Conservation (phyloP, 2,888 invertebrate genomes). For the Vanessa cardui region DNA sequence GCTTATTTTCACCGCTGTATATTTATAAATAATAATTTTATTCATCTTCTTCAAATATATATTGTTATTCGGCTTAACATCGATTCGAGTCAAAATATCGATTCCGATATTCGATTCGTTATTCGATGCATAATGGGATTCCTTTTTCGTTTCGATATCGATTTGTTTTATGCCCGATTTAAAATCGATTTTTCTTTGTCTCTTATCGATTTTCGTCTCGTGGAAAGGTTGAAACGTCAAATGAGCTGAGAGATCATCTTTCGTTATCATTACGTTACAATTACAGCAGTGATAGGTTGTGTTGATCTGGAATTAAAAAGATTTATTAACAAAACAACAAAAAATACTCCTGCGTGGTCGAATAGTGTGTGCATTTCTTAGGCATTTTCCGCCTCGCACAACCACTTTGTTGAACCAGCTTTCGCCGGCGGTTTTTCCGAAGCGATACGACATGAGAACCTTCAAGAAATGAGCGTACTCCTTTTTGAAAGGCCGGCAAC, state of each 20-base stretch:
- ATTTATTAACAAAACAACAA: no score
- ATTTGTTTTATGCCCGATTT: conserved; percentile 36
- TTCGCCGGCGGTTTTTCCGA: no score
- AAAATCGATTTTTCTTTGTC: conserved; percentile 26
- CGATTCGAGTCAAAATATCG: conserved; percentile 26
- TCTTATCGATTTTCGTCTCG: conserved; percentile 17
- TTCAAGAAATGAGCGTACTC: no score
- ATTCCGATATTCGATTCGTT: conserved; percentile 37
- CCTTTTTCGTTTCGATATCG: conserved; percentile 33
- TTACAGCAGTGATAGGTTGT: conserved; percentile 50
- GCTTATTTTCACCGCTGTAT: conserved; percentile 38
- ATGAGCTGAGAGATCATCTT: conserved; percentile 40
- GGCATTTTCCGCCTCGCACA: no score
- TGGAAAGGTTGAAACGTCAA: conserved; percentile 43
- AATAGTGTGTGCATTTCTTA: no score
- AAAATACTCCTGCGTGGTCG: no score
- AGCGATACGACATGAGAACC: no score
- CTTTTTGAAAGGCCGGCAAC: no score
- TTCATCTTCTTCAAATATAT: conserved; percentile 29
- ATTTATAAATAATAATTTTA: conserved; percentile 39
- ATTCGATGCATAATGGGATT: conserved; percentile 33
- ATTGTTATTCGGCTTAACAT: conserved; percentile 16
- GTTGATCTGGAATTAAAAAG: no score
- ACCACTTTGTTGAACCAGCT: no score
- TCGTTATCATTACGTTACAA: conserved; percentile 50